These are phyloP conservation scores for Aphodius granarius DNA, from an alignment of 2,888 invertebrate species.

Conservation along the genomic window DNA sequence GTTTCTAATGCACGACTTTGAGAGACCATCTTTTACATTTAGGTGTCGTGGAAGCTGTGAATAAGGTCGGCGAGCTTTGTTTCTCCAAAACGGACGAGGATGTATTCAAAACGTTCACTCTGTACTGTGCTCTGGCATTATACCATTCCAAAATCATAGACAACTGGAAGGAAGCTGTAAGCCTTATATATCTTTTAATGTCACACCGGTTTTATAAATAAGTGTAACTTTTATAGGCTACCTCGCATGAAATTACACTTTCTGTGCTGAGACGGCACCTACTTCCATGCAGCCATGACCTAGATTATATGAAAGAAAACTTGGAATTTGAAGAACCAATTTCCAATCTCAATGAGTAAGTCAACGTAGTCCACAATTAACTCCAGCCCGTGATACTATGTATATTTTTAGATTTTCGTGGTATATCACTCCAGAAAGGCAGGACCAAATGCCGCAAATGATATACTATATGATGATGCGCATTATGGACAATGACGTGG, in stretches of 20 bases:
- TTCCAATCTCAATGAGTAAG: constrained; percentile 56
- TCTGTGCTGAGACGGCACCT: constrained; percentile 56
- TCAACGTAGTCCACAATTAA: not conserved
- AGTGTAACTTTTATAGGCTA: constrained; percentile 22
- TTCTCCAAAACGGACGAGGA: constrained; percentile 60
- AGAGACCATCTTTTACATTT: not conserved
- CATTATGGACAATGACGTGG: constrained; percentile 53
- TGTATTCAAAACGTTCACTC: constrained; percentile 60
- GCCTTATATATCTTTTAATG: no score
- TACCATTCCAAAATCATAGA: constrained; percentile 60
- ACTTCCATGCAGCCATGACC: constrained; percentile 58
- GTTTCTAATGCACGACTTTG: not conserved
- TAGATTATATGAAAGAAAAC: constrained; percentile 54
- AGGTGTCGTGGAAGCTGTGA: constrained; percentile 63
- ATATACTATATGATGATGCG: constrained; percentile 58
- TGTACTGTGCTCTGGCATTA: constrained; percentile 61
- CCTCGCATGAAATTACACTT: constrained; percentile 17
- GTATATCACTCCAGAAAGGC: constrained; percentile 58
- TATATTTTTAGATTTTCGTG: constrained; percentile 56
- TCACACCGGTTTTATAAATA: not conserved
- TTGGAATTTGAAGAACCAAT: constrained; percentile 52
- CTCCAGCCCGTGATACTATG: not conserved
- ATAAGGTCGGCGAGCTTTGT: constrained; percentile 56
- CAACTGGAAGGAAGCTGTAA: constrained; percentile 55
- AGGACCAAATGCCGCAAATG: constrained; percentile 58